Base-by-base conservation (phyloP, 2,797 vertebrate species). In the Tachyglossus aculeatus region DNA sequence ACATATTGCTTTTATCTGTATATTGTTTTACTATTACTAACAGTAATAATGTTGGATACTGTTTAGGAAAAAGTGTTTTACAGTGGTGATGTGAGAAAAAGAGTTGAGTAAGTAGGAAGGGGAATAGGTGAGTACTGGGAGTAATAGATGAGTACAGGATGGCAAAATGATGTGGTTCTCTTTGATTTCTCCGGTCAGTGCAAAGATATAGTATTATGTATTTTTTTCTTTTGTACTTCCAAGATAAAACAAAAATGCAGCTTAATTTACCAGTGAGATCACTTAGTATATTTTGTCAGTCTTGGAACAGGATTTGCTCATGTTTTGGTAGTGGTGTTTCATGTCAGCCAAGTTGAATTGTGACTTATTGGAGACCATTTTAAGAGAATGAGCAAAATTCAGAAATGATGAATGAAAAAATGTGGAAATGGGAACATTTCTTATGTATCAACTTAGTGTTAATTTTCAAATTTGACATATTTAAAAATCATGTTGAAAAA, bases 1-100 rank as follows among this genome's bases (percentile, higher is more conserved):
- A 70, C 55, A 75, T 80, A 71, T 60, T 71, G 73, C 43, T 72
- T 86, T 62, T 78, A 81, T 71, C 36, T 43, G 41, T 63, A 75
- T 74, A 58, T 75, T 86, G 51, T 81, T 84, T 77, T 74, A 22
- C 71, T 58, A 40, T 40, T 18, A 29, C 21, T 54, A 34, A 82
- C 80, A 78, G 54, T 84, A 76, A 71, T 73, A 47, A 67, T 52
- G 25, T 2, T 44, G 33, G 71, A 32, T 4, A 18, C 67, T 77
- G 37, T 54, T 80, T 75, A 54, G 59, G 66, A 63, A 85, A 69
- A 63, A 83, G 34, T 18, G 36, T 83, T 85, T 64, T 15, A 66
- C 77, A 31, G 38, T 76, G 66, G 34, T 68, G 64, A 71, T 83
- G 57, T 68, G 47, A 70, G 66, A 65, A 71, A 32, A 33, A 73